Evolutionary conservation across 1,140 invertebrate species (phyloP).

Genomic region (Ridgeia piscesae): DNA sequence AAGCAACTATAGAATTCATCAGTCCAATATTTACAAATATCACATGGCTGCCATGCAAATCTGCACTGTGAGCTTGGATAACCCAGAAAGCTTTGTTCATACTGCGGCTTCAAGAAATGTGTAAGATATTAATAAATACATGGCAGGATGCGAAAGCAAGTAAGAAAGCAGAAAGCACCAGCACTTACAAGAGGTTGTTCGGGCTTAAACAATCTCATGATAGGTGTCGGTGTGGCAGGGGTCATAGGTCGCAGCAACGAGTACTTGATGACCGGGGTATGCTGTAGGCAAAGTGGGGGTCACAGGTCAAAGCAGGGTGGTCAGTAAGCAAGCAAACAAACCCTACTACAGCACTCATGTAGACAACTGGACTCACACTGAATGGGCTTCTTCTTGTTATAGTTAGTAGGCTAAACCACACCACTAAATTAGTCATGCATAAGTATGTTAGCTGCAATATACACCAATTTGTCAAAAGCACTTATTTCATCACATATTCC

Average conservation of each 20-base stretch:
- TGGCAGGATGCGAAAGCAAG: neutral
- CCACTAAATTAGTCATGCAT: neutral
- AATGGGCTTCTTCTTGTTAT: neutral
- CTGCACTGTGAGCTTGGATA: too few species aligned
- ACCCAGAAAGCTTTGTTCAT: too few species aligned
- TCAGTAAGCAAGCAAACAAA: neutral
- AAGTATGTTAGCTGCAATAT: neutral
- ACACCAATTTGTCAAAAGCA: neutral
- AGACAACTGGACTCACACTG: neutral
- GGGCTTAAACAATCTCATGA: neutral
- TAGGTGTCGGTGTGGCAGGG: neutral
- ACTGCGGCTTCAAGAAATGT: neutral
- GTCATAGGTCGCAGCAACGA: neutral
- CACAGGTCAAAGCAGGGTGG: neutral
- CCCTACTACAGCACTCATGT: neutral
- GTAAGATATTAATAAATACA: neutral
- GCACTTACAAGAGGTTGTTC: neutral
- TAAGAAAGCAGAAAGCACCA: neutral
- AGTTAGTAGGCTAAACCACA: neutral
- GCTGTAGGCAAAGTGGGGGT: slow-evolving; percentile 10
- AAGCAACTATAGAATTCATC: too few species aligned
- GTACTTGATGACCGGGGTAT: slow-evolving; percentile 15
- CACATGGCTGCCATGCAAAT: too few species aligned
- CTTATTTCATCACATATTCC: neutral
- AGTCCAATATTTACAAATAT: too few species aligned